phyloP scores from a whole-genome alignment of 1,140 invertebrate species.

The Coelopa frigida region DNA sequence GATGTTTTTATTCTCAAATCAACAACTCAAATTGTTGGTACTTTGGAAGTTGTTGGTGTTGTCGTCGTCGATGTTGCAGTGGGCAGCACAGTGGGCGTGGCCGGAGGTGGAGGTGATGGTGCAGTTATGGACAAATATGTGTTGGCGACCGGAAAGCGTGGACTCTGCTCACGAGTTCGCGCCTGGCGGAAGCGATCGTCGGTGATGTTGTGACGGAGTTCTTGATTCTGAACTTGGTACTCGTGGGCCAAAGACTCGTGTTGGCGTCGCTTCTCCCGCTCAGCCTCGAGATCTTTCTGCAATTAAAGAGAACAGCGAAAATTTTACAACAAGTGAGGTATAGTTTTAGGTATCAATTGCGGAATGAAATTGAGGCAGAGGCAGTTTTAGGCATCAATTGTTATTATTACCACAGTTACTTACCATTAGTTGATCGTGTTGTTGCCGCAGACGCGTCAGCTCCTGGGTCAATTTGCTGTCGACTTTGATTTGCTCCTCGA shows the following conservation, averaged over 20 bases:
- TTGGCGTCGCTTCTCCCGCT: slow-evolving; percentile 23
- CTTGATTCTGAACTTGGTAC: slow-evolving; percentile 28
- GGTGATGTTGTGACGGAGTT: slow-evolving; percentile 28
- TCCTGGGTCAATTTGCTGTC: slow-evolving; percentile 23
- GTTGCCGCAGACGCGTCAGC: slow-evolving; percentile 24
- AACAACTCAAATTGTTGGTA: no score
- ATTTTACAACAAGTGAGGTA: neutral
- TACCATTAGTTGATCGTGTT: slow-evolving; percentile 26
- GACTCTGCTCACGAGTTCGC: slow-evolving; percentile 17
- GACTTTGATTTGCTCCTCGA: slow-evolving; percentile 27
- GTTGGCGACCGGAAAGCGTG: slow-evolving; percentile 14
- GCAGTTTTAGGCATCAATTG: neutral
- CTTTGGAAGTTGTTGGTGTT: no score
- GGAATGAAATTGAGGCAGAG: neutral
- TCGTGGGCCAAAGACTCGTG: slow-evolving; percentile 27
- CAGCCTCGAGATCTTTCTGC: slow-evolving; percentile 26
- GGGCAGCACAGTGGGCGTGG: no score
- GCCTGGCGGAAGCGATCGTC: slow-evolving; percentile 37
- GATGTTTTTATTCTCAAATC: no score
- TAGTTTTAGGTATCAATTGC: neutral
- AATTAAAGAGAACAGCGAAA: neutral
- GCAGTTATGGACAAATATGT: no score
- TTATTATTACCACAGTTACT: slow-evolving; percentile 3
- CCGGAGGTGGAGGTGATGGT: no score
- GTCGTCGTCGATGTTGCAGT: no score